Conservation (phyloP, 2,797 vertebrate species). For the Xenentodon cancila region DNA sequence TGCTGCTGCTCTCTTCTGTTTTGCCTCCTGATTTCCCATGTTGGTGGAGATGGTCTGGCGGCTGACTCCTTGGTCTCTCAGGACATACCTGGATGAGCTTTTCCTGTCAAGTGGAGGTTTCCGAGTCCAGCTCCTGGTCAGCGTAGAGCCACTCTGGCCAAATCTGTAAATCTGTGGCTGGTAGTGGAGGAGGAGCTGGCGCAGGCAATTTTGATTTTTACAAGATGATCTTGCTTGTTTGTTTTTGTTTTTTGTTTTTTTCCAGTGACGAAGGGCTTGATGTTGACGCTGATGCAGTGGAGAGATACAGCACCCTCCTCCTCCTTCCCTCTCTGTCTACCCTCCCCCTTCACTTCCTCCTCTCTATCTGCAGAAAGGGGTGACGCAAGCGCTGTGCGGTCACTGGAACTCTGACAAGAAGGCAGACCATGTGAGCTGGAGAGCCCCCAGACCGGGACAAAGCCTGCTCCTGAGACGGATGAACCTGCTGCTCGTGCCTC, state of each 20-base stretch:
- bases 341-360: constrained; percentile 28
- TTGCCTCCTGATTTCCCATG: constrained; percentile 98
- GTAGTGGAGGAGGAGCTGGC: constrained; percentile 15
- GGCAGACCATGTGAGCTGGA: constrained; percentile 17
- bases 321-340: constrained; percentile 63
- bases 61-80: constrained; percentile 70
- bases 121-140: not conserved
- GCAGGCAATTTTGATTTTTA: constrained; percentile 20
- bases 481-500: not conserved
- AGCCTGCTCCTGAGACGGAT: constrained; percentile 24
- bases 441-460: constrained; percentile 11
- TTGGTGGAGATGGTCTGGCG: constrained; percentile 48
- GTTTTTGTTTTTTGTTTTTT: constrained; percentile 19
- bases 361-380: constrained; percentile 80
- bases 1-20: constrained; percentile 86
- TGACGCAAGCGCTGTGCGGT: constrained; percentile 79
- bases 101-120: not conserved
- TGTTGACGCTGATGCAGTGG: constrained; percentile 76
- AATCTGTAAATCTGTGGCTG: constrained; percentile 23
- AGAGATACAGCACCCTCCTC: constrained; percentile 64
- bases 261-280: constrained; percentile 67
- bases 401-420: constrained; percentile 79
- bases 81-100: constrained; percentile 77
- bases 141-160: not conserved
- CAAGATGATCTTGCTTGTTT: constrained; percentile 8